Evolutionary conservation across 2,888 invertebrate genomes (phyloP), one percentile per base, ranked within the genome.

Genomic region (Tenthredo scrophulariae): DNA sequence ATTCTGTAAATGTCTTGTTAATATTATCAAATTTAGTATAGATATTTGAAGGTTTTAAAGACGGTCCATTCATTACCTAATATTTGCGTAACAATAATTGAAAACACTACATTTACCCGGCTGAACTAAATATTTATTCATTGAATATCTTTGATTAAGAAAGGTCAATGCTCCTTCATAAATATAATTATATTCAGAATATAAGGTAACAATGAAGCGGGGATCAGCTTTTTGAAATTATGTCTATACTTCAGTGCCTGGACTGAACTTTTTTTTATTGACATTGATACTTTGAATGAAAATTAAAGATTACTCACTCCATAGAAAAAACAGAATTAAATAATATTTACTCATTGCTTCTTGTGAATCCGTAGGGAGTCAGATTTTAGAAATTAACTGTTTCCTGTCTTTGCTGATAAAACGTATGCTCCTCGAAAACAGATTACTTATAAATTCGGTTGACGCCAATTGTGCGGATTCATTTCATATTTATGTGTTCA

Each of bases 381-480:
- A 37, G 33, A 74, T 74, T 74, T 13, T 70, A 37, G 37, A 22
- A 43, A 74, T 43, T 7, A 74, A 43, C 43, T 43, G 40, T n/a
- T 74, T 74, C 72, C 43, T 74, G 72, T 22, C 13, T 43, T 26
- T 43, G 72, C 26, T 74, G 72, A 74, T 74, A 74, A 43, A 40
- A 26, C 13, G 10, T 43, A n/a, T 37, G 43, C n/a, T n/a, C 15
- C 7, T 72, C 40, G 22, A 7, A 43, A 43, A 26, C 37, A 43
- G 43, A 22, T 43, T 37, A 43, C 40, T 72, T 43, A 72, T 72
- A 40, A 72, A 43, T 72, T 40, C 18, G 72, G 37, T 40, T 43
- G 43, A 72, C 18, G 9, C 18, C 37, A 37, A 40, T 22, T 26
- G 22, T 43, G 72, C 72, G 43, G 5, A 74, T 74, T 74, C 22